Base-by-base conservation (phyloP, 2,888 invertebrate genomes). In the Adelognathus sp. region DNA sequence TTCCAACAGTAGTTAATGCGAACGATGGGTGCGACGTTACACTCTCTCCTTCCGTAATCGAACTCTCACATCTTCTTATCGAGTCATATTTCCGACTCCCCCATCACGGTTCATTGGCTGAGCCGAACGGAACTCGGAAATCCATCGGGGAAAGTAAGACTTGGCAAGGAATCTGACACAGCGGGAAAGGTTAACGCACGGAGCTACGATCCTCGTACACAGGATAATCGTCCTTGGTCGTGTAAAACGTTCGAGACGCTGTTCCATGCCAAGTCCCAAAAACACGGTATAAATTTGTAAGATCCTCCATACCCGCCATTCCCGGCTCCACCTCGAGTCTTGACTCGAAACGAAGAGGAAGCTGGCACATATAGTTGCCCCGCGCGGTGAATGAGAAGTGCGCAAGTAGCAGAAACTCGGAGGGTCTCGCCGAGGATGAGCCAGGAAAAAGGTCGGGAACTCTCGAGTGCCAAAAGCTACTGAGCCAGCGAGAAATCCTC, bases 261-360 rank as follows among this genome's bases (percentile, higher is more conserved):
- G 70, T 31, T 31, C 50, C 21, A 50, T 70, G 76, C 76, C 76
- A 76, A 76, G 58, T 76, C 52, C 66, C 33, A 64, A 56, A 64
- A 60, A 66, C 66, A 66, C 41, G 66, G 60, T 71, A 71, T 71
- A 76, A 64, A 76, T 76, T 71, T 76, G 76, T 66, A 66, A 66
- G 64, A 76, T 31, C 31, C 24, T 33, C 21, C 27, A 9, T 11
- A 1, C 18, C 24, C 31, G 14, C 14, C 16, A 4, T 2, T 5
- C 21, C 31, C 18, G 29, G 7, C 18, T 24, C 36, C 14, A 24
- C 31, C 39, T 39, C 14, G 39, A 24, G 33, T 66, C 66, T 71
- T 76, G 71, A 52, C 52, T 60, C 60, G 36, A 33, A 31, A 27
- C 39, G 41, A 52, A 54, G 46, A 58, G 50, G 44, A 76, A 71